These are phyloP conservation scores for Lepisosteus osseus DNA, from an alignment of 2,113 vertebrate genomes.

Conservation along the genomic window DNA sequence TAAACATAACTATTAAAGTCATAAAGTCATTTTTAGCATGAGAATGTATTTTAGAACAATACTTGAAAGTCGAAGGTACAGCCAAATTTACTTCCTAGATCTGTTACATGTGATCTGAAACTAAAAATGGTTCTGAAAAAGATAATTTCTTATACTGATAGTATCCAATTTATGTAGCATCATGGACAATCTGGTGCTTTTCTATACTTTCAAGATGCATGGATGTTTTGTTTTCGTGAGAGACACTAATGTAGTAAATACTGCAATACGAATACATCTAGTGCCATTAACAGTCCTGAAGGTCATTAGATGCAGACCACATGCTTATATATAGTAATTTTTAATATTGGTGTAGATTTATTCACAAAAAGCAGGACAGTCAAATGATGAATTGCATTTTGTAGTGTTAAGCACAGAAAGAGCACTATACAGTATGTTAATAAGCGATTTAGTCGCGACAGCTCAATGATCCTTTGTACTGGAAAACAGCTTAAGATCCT, in stretches of 20 bases:
- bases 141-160: no score
- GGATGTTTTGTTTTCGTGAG: background rate
- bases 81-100: no score
- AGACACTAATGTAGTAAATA: no score
- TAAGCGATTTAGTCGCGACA: constrained; percentile 24
- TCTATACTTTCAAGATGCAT: background rate
- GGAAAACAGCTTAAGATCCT: background rate
- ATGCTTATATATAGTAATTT: background rate
- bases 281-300: background rate
- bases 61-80: no score
- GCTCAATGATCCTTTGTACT: constrained; percentile 33
- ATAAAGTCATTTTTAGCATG: no score
- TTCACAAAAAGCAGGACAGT: constrained; percentile 25
- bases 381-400: constrained; percentile 38
- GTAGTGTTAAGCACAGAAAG: constrained; percentile 4
- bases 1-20: no score
- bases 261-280: background rate
- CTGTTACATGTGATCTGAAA: no score
- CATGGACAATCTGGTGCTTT: background rate
- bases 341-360: constrained; percentile 32
- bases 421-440: constrained; percentile 33
- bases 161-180: no score
- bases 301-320: background rate
- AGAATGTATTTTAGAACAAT: no score
- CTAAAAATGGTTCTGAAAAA: no score